A percentile compares a stretch with the other conserved stretches of the same genome.
Conservation (phyloP, 2,113 vertebrate genomes). For the Calyptomena viridis region DNA sequence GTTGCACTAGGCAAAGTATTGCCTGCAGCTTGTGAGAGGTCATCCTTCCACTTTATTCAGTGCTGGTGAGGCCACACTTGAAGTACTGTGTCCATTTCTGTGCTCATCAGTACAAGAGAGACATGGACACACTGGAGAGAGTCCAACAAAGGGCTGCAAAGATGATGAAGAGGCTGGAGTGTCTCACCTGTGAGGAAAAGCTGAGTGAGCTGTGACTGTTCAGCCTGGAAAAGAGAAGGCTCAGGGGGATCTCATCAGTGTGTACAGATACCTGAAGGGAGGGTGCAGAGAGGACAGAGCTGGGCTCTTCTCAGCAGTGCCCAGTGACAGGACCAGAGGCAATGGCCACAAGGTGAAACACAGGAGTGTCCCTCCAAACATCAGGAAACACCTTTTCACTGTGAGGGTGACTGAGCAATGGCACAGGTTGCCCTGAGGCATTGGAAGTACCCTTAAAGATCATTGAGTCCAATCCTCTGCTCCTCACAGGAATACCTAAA, state of each 20-base stretch:
- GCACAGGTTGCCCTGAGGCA: not conserved
- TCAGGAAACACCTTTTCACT: not conserved
- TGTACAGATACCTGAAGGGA: not conserved
- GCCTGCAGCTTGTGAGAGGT: not conserved
- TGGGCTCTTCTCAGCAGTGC: not conserved
- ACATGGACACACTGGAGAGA: not conserved
- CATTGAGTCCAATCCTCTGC: fast-evolving
- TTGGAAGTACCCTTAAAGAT: not conserved
- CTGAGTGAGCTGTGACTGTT: not conserved
- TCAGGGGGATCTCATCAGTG: not conserved
- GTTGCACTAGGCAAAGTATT: not conserved
- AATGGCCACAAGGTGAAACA: not conserved
- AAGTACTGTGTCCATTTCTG: not conserved
- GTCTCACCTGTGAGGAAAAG: not conserved
- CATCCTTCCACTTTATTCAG: not conserved
- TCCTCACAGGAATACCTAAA: not conserved
- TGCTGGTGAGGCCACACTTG: not conserved
- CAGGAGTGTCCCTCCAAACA: not conserved
- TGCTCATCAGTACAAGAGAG: fast-evolving
- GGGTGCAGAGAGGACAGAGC: fast-evolving
- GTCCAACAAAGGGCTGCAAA: not conserved
- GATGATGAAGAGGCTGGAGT: not conserved
- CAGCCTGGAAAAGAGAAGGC: not conserved
- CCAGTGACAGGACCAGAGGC: not conserved
- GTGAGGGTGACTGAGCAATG: not conserved